Evolutionary conservation across 2,888 invertebrate species (phyloP).

Genomic region (Cordilura impudica): DNA sequence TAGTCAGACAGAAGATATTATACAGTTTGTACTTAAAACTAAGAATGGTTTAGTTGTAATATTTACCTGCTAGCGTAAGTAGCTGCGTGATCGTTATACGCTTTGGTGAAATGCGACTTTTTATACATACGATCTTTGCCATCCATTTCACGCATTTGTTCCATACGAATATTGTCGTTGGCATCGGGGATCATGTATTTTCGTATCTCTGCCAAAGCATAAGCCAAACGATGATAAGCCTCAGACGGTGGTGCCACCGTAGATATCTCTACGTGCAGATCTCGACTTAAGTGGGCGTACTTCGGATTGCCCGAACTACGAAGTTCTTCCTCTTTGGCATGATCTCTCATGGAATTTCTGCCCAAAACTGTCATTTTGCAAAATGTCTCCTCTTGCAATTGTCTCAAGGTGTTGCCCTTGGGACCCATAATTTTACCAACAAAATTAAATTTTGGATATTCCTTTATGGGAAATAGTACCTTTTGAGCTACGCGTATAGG

Average conservation of each 20-base stretch:
- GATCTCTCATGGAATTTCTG: slow-evolving; percentile 95
- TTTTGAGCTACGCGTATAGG: slow-evolving; percentile 76
- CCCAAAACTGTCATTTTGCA: slow-evolving; percentile 97
- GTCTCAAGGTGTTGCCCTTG: slow-evolving; percentile 93
- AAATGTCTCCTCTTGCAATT: slow-evolving; percentile 95
- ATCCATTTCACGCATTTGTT: slow-evolving; percentile 75
- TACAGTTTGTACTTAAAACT: too few relatives aligned
- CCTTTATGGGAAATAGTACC: slow-evolving; percentile 75
- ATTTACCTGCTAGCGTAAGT: slow-evolving; percentile 71
- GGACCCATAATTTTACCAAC: slow-evolving; percentile 96
- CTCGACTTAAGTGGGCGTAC: slow-evolving; percentile 93
- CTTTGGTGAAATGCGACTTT: slow-evolving; percentile 73
- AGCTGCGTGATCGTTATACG: slow-evolving; percentile 71
- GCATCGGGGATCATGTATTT: slow-evolving; percentile 88
- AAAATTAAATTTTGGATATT: slow-evolving; percentile 86
- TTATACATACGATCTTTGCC: slow-evolving; percentile 76
- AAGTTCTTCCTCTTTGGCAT: slow-evolving; percentile 95
- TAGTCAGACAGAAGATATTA: background rate
- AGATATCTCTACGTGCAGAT: slow-evolving; percentile 94
- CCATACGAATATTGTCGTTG: slow-evolving; percentile 75
- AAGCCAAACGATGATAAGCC: slow-evolving; percentile 90
- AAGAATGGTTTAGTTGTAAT: background rate
- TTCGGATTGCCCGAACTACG: slow-evolving; percentile 92
- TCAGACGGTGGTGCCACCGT: slow-evolving; percentile 94
- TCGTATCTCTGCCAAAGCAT: slow-evolving; percentile 88